Conservation (phyloP, 2,113 vertebrate species). For the Uria aalge region DNA sequence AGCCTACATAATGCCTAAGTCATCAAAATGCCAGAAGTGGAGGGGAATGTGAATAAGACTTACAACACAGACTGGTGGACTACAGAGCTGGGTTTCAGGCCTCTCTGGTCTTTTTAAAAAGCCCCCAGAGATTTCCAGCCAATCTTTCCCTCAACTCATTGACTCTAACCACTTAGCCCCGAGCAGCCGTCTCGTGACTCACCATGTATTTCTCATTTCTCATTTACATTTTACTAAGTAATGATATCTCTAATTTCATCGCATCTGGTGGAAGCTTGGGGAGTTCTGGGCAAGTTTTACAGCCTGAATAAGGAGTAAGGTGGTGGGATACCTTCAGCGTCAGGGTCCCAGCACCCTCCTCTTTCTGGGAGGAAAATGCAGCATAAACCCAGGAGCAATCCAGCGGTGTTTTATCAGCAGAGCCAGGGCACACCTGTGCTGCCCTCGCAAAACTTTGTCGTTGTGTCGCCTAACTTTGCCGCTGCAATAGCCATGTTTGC, state of each 20-base stretch:
- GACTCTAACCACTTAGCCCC: not conserved
- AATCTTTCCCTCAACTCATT: not conserved
- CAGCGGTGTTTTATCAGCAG: not conserved
- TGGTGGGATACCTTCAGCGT: not conserved
- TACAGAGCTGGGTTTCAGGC: not conserved
- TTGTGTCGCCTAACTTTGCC: not conserved
- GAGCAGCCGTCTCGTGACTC: rapidly evolving
- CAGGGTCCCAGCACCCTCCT: not conserved
- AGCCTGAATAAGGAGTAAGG: not conserved
- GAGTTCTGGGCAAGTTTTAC: rapidly evolving
- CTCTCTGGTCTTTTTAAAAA: not conserved
- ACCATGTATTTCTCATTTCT: not conserved
- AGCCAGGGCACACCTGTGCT: not conserved
- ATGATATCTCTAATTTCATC: not conserved
- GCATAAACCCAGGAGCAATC: not conserved
- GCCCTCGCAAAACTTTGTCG: not conserved
- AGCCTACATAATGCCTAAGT: not conserved
- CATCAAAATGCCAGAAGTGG: not conserved
- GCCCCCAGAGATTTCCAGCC: not conserved
- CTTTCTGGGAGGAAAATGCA: not conserved
- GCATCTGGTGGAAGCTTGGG: not conserved
- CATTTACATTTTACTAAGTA: not conserved
- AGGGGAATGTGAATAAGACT: not conserved
- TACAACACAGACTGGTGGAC: not conserved
- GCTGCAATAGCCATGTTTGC: not conserved